phyloP scores from a whole-genome alignment of 2,888 invertebrate genomes.

The Chironomus riparius region DNA sequence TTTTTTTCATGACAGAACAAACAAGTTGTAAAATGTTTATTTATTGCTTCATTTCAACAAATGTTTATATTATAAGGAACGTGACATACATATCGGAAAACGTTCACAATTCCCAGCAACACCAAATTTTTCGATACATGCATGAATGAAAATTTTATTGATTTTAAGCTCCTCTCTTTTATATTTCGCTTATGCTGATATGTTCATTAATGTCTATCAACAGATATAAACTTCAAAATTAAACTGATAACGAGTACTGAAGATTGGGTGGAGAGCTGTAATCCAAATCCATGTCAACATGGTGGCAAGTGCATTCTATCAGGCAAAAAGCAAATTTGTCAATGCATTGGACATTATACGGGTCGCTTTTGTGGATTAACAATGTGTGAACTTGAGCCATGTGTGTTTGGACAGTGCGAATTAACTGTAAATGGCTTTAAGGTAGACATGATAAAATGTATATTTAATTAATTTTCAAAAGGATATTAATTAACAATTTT shows the following conservation, averaged over 20 bases:
- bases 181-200: no score
- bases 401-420: constrained; percentile 47
- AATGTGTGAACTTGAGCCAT: constrained; percentile 59
- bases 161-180: no score
- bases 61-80: constrained; percentile 31
- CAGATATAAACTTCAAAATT: constrained; percentile 53
- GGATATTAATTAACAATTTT: not conserved
- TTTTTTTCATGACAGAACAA: constrained; percentile 9
- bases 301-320: constrained; percentile 54
- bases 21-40: not conserved
- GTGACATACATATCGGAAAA: no score
- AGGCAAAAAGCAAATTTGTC: constrained; percentile 54
- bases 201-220: not conserved
- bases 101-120: no score
- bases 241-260: constrained; percentile 53
- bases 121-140: no score
- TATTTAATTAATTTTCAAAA: no score
- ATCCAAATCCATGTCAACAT: constrained; percentile 64
- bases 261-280: constrained; percentile 57
- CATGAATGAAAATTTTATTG: no score
- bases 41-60: not conserved
- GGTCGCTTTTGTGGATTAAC: constrained; percentile 69
- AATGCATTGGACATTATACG: constrained; percentile 62
- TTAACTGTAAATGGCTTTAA: constrained; percentile 41
- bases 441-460: constrained; percentile 29